Conservation (phyloP, 2,797 vertebrate species). For the Darevskia mixta region DNA sequence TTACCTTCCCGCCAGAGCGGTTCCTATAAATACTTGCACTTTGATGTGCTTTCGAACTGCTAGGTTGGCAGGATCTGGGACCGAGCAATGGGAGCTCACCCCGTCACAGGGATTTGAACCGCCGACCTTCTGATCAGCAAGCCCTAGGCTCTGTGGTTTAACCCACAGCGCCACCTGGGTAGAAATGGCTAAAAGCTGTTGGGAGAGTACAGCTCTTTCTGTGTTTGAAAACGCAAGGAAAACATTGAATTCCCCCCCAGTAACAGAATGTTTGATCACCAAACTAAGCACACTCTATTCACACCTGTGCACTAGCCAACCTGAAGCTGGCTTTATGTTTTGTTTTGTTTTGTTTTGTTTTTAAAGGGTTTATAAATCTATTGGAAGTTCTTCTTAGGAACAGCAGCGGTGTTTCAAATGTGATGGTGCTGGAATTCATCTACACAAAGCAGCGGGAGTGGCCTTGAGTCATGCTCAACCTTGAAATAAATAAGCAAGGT, state of each 20-base stretch:
- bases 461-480: conserved; percentile 1
- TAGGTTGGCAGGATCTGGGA: too few species aligned
- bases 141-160: too few species aligned
- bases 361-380: neutral
- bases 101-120: too few species aligned
- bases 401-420: neutral
- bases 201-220: neutral
- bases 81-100: too few species aligned
- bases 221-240: neutral
- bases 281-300: neutral
- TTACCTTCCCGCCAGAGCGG: too few species aligned
- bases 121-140: too few species aligned
- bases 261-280: neutral
- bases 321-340: neutral
- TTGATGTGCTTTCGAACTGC: too few species aligned
- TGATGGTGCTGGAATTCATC: neutral
- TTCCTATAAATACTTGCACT: too few species aligned
- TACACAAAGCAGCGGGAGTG: neutral
- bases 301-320: neutral
- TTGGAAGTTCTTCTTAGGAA: neutral
- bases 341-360: neutral
- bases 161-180: too few species aligned
- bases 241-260: too few species aligned
- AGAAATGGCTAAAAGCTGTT: neutral
- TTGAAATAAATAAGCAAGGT: conserved; percentile 11